Evolutionary conservation across 2,888 invertebrate species (phyloP), one percentile per base, ranked within the genome.

Genomic region (Craniophora ligustri): DNA sequence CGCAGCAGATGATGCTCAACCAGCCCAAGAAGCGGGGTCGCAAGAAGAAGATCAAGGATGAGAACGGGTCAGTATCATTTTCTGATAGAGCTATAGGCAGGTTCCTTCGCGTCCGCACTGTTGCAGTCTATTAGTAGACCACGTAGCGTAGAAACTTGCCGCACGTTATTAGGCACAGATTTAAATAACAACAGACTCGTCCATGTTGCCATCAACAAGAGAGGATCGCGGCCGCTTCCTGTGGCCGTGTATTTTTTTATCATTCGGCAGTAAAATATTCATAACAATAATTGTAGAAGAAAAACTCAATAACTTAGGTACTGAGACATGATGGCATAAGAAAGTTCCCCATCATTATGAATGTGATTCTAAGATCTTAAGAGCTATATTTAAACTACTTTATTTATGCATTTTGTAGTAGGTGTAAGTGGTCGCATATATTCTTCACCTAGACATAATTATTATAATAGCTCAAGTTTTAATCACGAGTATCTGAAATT

Each of bases 21-120:
- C 94, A 94, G 69, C 97, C 97, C 56, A 98, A 98, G 89, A 97
- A 97, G 86, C 92, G 98, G 11, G 98, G 98, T 15, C 93, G 98
- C 49, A 98, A 98, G 95, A 98, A 98, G 94, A 98, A 98, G 88
- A 92, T 95, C 51, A 95, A 95, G 82, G 94, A 95, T 59, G 95
- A 95, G 76, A 94, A 94, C 75, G 94, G 94, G 94, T 93, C 70
- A 91, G 93, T 88, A 41, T 28, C n/a, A 18, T 14, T 5, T 18
- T 26, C 32, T 34, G 8, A 5, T 23, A 11, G 13, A 35, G 7
- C 6, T 32, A 10, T 15, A 8, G 21, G 2, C 8, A 8, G n/a
- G n/a, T n/a, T n/a, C n/a, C n/a, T 5, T 10, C 15, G 3, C 15
- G 10, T 1, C 6, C 10, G 14, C 13, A 34, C 18, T 34, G n/a